phyloP scores from a whole-genome alignment of 2,797 vertebrate species.

The Bucorvus abyssinicus region DNA sequence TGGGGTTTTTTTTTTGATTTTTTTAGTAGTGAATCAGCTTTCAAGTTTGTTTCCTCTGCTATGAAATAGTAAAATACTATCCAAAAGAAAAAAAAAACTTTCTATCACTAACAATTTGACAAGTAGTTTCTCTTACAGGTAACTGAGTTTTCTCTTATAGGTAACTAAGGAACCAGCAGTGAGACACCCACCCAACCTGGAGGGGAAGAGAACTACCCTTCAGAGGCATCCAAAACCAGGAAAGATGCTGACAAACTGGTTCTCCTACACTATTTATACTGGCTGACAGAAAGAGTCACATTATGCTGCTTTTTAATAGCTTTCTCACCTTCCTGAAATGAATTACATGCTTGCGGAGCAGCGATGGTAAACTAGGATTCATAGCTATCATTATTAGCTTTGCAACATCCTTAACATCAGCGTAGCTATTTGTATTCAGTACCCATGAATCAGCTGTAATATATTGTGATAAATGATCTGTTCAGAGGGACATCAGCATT shows the following conservation, averaged over 20 bases:
- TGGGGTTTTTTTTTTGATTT: not conserved
- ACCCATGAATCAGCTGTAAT: constrained; percentile 51
- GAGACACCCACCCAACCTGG: not conserved
- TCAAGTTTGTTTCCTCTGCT: not conserved
- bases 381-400: constrained; percentile 46
- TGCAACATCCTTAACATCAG: constrained; percentile 40
- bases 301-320: constrained; percentile 58
- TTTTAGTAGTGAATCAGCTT: not conserved
- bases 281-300: constrained; percentile 29
- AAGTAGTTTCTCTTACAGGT: not conserved
- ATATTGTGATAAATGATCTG: constrained; percentile 60
- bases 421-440: constrained; percentile 22
- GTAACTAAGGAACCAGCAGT: not conserved
- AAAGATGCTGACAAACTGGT: not conserved
- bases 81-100: not conserved
- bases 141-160: not conserved
- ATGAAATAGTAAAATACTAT: not conserved
- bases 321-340: constrained; percentile 52
- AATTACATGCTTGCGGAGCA: constrained; percentile 62
- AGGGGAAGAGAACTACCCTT: not conserved
- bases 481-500: constrained; percentile 13
- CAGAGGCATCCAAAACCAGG: not conserved
- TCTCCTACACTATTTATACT: not conserved
- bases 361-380: constrained; percentile 42
- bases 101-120: not conserved